These are phyloP conservation scores for Amphipoea lucens DNA, from an alignment of 2,888 invertebrate species.

Conservation along the genomic window DNA sequence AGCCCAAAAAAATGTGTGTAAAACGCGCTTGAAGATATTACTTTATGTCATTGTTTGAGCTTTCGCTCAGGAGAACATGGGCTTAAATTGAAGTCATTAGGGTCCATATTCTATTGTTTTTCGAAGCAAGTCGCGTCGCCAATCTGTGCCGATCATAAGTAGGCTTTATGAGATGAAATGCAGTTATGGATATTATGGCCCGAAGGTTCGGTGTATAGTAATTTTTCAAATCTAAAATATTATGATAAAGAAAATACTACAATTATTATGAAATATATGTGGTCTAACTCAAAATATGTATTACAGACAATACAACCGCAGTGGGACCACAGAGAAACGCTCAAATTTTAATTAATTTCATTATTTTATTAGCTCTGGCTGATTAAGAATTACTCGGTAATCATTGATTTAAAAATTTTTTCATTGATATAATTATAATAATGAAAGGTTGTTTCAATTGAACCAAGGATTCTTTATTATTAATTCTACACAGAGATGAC, in stretches of 20 bases:
- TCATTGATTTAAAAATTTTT: not conserved
- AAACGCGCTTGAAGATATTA: conserved; percentile 6
- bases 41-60: conserved; percentile 14
- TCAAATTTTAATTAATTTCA: conserved; percentile 53
- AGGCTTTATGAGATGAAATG: conserved; percentile 18
- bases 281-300: conserved; percentile 44
- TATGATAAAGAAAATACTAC: conserved; percentile 33
- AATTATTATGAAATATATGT: conserved; percentile 27
- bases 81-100: conserved; percentile 10
- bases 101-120: conserved; percentile 20
- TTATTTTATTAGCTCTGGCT: conserved; percentile 16
- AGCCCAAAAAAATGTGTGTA: conserved; percentile 2
- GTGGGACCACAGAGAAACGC: conserved; percentile 63
- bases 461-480: conserved; percentile 21
- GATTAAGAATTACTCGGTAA: conserved; percentile 19
- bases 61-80: conserved; percentile 11
- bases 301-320: conserved; percentile 37
- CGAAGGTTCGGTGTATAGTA: conserved; percentile 43
- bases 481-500: not conserved
- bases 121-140: conserved; percentile 25
- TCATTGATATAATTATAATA: conserved; percentile 7
- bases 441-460: conserved; percentile 19
- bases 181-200: conserved; percentile 45
- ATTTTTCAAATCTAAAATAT: conserved; percentile 34
- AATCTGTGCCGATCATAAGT: conserved; percentile 6